These are phyloP conservation scores for Spea multiplicata DNA, from an alignment of 2,113 vertebrate species.

Conservation along the genomic window DNA sequence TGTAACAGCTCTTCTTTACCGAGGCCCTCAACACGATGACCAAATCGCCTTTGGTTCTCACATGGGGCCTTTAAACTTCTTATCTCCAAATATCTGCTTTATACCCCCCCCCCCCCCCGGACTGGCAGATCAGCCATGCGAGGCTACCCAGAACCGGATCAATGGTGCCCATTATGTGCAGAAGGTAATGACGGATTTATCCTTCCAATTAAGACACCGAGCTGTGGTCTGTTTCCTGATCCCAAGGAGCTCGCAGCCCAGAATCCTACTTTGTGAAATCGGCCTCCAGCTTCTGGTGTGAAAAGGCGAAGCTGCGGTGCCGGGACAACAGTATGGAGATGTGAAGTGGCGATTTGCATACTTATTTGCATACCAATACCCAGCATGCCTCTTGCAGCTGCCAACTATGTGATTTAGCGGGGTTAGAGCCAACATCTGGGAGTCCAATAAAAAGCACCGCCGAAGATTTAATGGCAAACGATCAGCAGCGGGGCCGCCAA, in stretches of 20 bases:
- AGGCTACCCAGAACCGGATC: neutral
- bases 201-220: conserved; percentile 5
- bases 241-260: conserved; percentile 10
- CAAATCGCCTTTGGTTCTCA: conserved; percentile 8
- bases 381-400: conserved; percentile 10
- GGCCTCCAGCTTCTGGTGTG: conserved; percentile 1
- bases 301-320: neutral
- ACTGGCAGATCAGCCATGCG: neutral
- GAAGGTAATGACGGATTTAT: conserved; percentile 5
- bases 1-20: neutral
- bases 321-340: conserved; percentile 25
- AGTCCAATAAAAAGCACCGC: neutral
- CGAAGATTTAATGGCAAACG: conserved; percentile 23
- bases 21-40: neutral
- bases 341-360: conserved; percentile 20
- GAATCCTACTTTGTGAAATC: conserved; percentile 10
- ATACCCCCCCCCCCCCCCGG: neutral
- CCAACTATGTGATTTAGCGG: conserved; percentile 22
- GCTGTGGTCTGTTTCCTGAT: conserved; percentile 7
- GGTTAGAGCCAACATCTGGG: conserved; percentile 19
- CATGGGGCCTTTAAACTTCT: conserved; percentile 1
- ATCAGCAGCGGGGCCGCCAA: conserved; percentile 1
- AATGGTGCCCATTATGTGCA: conserved; percentile 26
- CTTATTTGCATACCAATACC: conserved; percentile 46
- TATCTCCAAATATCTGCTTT: conserved; percentile 11